Percentiles rank a stretch among this genome's conserved stretches.
These are phyloP conservation scores for Sebastes baramenuke DNA, from an alignment of 2,797 vertebrate species.

Conservation along the genomic window DNA sequence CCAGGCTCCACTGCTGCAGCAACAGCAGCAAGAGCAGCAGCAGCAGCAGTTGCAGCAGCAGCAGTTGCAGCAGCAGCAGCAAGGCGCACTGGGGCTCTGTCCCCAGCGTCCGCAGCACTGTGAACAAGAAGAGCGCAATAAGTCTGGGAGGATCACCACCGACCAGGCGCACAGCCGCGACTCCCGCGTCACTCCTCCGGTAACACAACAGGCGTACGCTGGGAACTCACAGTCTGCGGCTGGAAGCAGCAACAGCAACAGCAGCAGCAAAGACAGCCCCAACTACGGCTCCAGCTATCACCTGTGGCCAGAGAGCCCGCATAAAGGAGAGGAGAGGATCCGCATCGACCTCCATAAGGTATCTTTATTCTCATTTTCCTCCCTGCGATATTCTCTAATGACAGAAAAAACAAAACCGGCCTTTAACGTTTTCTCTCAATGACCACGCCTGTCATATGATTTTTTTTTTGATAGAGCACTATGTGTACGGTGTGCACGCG, in stretches of 20 bases:
- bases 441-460: slow-evolving; percentile 78
- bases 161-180: slow-evolving; percentile 61
- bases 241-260: slow-evolving; percentile 74
- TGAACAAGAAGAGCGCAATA: slow-evolving; percentile 76
- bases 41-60: slow-evolving; percentile 52
- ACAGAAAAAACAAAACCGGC: slow-evolving; percentile 41
- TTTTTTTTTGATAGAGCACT: slow-evolving; percentile 56
- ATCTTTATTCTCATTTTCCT: slow-evolving; percentile 14
- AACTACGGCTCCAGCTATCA: slow-evolving; percentile 85
- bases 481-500: slow-evolving; percentile 32
- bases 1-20: slow-evolving; percentile 77
- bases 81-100: slow-evolving; percentile 69
- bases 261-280: slow-evolving; percentile 80
- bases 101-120: slow-evolving; percentile 79
- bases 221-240: slow-evolving; percentile 75
- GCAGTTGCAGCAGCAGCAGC: slow-evolving; percentile 62
- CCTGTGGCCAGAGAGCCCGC: slow-evolving; percentile 84
- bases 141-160: slow-evolving; percentile 65
- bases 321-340: slow-evolving; percentile 80
- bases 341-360: slow-evolving; percentile 82
- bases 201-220: slow-evolving; percentile 67
- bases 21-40: slow-evolving; percentile 71
- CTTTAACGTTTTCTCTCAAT: slow-evolving; percentile 43
- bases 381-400: not conserved
- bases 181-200: slow-evolving; percentile 66